Percentiles rank a stretch among this genome's conserved stretches.
These are phyloP conservation scores for Aromia moschata DNA, from an alignment of 2,888 invertebrate genomes.

Conservation along the genomic window DNA sequence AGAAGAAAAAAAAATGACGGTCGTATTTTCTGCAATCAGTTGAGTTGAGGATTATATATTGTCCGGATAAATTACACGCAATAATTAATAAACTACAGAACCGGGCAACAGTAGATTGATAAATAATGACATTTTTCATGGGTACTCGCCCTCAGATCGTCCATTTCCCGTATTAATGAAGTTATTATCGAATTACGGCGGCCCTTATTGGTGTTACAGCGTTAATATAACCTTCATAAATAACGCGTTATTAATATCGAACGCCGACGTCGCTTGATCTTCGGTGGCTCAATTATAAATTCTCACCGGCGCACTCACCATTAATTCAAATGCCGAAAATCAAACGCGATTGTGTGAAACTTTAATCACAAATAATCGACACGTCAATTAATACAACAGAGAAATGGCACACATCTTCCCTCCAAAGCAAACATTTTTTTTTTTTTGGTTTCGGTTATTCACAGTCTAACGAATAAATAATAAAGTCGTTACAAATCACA, in stretches of 20 bases:
- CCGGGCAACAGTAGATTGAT: slow-evolving; percentile 25
- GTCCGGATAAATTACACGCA: background rate
- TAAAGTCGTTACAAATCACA: too few relatives aligned
- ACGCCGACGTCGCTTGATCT: background rate
- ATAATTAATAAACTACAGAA: background rate
- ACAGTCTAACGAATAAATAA: too few relatives aligned
- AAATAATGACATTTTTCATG: slow-evolving; percentile 35
- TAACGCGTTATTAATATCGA: slow-evolving; percentile 21
- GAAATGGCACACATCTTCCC: too few relatives aligned
- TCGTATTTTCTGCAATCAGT: background rate
- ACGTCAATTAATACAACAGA: too few relatives aligned
- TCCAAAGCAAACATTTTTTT: too few relatives aligned
- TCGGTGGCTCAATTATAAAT: background rate
- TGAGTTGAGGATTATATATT: background rate
- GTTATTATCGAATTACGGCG: slow-evolving; percentile 44
- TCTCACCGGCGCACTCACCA: slow-evolving; percentile 7
- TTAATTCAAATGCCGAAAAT: background rate
- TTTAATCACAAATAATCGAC: too few relatives aligned
- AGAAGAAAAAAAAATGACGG: background rate
- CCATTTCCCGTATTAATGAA: slow-evolving; percentile 40
- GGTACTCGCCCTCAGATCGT: slow-evolving; percentile 23
- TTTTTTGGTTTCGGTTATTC: too few relatives aligned
- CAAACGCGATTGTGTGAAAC: too few relatives aligned
- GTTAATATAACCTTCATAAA: slow-evolving; percentile 31
- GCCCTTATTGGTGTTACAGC: slow-evolving; percentile 30